These are phyloP conservation scores for Bombylius major DNA, from an alignment of 2,888 invertebrate species.

Conservation along the genomic window DNA sequence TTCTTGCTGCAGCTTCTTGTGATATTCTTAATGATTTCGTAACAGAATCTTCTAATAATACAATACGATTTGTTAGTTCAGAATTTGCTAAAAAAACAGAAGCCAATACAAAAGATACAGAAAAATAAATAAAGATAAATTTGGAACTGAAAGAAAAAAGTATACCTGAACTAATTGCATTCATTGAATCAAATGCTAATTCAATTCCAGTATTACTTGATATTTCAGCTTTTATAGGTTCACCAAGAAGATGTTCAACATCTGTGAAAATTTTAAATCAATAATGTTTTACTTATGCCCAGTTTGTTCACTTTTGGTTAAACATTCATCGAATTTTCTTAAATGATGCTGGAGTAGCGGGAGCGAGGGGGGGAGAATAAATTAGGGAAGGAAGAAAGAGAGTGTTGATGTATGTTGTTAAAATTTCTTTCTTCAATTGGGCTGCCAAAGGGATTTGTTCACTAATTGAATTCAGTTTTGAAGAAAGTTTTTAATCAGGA, in stretches of 20 bases:
- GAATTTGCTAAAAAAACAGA: slow-evolving; percentile 24
- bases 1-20: slow-evolving; percentile 35
- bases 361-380: slow-evolving; percentile 10
- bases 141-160: too few species aligned
- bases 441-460: too few species aligned
- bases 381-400: slow-evolving; percentile 8
- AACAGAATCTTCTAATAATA: slow-evolving; percentile 34
- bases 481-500: too few species aligned
- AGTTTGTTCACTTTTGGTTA: too few species aligned
- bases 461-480: too few species aligned
- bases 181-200: slow-evolving; percentile 55
- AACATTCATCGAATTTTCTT: too few species aligned
- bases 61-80: slow-evolving; percentile 35
- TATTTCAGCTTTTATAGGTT: slow-evolving; percentile 63
- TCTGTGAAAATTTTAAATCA: slow-evolving; percentile 31
- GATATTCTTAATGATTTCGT: slow-evolving; percentile 34
- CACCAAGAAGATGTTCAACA: slow-evolving; percentile 58
- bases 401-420: background rate
- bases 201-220: slow-evolving; percentile 63
- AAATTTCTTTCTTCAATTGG: too few species aligned
- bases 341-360: slow-evolving; percentile 1
- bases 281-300: too few species aligned
- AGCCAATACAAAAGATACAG: background rate
- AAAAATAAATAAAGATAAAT: background rate
- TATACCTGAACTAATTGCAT: slow-evolving; percentile 57